Conservation (phyloP, 2,797 vertebrate species). For the Enteromius radiatus region DNA sequence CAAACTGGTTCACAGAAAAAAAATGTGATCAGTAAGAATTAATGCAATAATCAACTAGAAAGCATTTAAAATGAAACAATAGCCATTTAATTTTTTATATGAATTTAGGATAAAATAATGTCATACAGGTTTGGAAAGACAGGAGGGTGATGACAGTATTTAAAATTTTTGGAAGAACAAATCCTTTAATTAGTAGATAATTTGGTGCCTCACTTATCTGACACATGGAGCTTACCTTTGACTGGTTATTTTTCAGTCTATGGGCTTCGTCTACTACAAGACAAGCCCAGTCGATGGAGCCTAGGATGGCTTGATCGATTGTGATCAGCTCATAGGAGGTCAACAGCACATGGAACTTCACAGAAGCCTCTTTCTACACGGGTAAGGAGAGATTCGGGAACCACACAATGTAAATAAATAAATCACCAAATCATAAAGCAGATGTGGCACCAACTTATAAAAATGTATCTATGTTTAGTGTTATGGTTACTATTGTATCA, state of each 20-base stretch:
- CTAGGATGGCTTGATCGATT: slow-evolving; percentile 95
- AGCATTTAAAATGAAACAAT: neutral
- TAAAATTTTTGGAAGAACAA: neutral
- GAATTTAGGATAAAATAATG: neutral
- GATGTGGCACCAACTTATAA: neutral
- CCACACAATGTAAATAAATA: neutral
- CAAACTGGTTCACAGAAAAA: neutral
- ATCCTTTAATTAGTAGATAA: neutral
- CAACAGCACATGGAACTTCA: slow-evolving; percentile 96
- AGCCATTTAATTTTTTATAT: neutral
- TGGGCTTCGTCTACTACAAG: slow-evolving; percentile 98
- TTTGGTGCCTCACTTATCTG: neutral
- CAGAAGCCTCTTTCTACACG: slow-evolving; percentile 92
- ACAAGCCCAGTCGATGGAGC: slow-evolving; percentile 98
- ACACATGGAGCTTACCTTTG: slow-evolving; percentile 81
- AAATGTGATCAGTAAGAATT: neutral
- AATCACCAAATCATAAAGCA: neutral
- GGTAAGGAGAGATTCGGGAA: slow-evolving; percentile 66
- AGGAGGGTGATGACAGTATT: neutral
- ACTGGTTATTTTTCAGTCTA: slow-evolving; percentile 98
- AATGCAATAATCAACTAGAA: neutral
- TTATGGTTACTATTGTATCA: neutral
- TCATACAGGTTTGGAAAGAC: neutral
- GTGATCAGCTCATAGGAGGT: slow-evolving; percentile 97
- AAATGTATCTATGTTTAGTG: neutral